Percentiles rank a stretch among this genome's conserved stretches.
Conservation (phyloP, 2,113 vertebrate genomes). For the Chaenogobius annularis region DNA sequence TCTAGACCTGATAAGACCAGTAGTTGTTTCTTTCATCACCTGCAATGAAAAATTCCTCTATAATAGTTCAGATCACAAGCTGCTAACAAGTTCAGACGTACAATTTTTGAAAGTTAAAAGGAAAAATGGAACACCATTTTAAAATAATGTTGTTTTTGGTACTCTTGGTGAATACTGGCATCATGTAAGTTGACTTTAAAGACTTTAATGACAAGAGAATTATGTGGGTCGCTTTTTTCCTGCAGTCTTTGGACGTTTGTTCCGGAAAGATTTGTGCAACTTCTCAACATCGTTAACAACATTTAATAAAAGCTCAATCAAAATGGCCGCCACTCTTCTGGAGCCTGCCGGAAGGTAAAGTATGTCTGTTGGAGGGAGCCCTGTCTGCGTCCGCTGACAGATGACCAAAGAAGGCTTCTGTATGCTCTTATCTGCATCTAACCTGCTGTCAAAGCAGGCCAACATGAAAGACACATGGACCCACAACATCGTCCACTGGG, state of each 20-base stretch:
- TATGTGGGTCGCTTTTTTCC: not conserved
- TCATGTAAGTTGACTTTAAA: not conserved
- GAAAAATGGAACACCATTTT: not conserved
- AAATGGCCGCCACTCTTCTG: conserved; percentile 73
- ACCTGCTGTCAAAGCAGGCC: conserved; percentile 75
- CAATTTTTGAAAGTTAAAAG: not conserved
- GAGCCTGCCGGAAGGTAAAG: conserved; percentile 76
- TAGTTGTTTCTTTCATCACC: conserved; percentile 84
- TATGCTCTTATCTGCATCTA: conserved; percentile 83
- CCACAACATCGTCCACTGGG: conserved; percentile 18
- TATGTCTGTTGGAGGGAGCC: conserved; percentile 67
- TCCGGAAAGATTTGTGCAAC: conserved; percentile 36
- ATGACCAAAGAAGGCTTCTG: conserved; percentile 79
- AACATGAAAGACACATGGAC: conserved; percentile 69
- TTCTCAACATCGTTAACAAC: conserved; percentile 75
- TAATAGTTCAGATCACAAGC: conserved; percentile 77
- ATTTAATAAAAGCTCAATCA: conserved; percentile 85
- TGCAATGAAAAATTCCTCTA: conserved; percentile 88
- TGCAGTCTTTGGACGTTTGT: conserved; percentile 16
- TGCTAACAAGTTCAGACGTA: conserved; percentile 33
- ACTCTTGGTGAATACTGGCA: not conserved
- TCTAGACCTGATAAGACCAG: conserved; percentile 82
- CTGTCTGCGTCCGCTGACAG: conserved; percentile 69
- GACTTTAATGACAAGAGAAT: not conserved
- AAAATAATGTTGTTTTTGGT: conserved; percentile 12